Evolutionary conservation across 1,140 invertebrate genomes (phyloP).

Genomic region (Drosophila orena): DNA sequence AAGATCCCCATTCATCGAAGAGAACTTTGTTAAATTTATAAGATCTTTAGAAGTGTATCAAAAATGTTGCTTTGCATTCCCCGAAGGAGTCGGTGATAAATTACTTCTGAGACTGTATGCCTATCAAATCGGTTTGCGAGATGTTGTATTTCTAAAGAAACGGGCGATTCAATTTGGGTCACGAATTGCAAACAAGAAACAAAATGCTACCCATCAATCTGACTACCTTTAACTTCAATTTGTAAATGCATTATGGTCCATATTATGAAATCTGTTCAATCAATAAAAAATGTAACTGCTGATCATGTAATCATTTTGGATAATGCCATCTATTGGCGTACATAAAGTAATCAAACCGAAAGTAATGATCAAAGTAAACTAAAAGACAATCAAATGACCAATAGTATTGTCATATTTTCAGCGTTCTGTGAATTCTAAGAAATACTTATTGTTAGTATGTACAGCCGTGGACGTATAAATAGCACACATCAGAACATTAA

Average conservation of each 20-base stretch:
- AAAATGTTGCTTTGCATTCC: slow-evolving; percentile 89
- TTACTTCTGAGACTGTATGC: slow-evolving; percentile 93
- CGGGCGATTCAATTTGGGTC: slow-evolving; percentile 99
- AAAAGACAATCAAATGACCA: no score
- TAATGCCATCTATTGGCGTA: no score
- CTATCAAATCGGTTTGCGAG: slow-evolving; percentile 88
- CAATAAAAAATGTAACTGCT: no score
- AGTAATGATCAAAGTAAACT: no score
- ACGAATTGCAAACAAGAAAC: slow-evolving; percentile 95
- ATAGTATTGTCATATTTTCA: no score
- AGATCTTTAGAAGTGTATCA: slow-evolving; percentile 90
- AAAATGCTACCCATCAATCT: slow-evolving; percentile 93
- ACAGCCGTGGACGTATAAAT: no score
- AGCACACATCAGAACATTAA: no score
- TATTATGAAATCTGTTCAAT: no score
- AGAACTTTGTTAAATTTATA: slow-evolving; percentile 92
- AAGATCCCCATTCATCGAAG: slow-evolving; percentile 97
- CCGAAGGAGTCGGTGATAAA: slow-evolving; percentile 96
- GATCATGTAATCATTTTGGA: no score
- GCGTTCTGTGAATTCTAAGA: no score
- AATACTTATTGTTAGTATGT: no score
- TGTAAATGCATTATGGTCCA: not conserved
- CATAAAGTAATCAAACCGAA: no score
- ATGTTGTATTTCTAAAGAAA: slow-evolving; percentile 91
- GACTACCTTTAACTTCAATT: slow-evolving; percentile 15